Evolutionary conservation across 2,888 invertebrate species (phyloP).

Genomic region (Synanthedon myopaeformis): DNA sequence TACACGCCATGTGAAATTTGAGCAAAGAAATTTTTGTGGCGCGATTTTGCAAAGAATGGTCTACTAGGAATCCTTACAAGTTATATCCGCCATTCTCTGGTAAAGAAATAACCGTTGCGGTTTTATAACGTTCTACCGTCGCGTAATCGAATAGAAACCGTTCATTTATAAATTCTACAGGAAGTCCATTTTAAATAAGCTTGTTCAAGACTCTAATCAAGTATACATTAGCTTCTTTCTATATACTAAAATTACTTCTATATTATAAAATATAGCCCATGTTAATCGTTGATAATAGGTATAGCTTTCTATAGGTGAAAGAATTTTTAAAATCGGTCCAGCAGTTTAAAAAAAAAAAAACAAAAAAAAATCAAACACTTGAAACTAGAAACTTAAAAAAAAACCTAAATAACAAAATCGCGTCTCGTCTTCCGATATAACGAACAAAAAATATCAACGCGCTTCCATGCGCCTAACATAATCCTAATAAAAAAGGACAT

Average conservation of each 20-base stretch:
- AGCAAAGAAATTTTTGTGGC: not conserved
- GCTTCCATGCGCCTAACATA: constrained; percentile 1
- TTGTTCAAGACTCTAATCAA: no score
- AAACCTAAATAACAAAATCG: no score
- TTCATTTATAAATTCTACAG: constrained; percentile 29
- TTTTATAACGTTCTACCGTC: constrained; percentile 16
- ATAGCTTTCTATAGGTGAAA: no score
- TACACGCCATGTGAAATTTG: constrained; percentile 18
- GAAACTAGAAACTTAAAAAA: constrained; percentile 7
- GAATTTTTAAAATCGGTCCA: no score
- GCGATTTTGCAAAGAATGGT: constrained; percentile 17
- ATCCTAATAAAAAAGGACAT: not conserved
- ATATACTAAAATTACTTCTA: no score
- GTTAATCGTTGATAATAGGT: no score
- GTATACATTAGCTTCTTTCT: no score
- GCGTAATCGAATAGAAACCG: constrained; percentile 35
- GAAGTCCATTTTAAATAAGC: no score
- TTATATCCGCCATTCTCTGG: constrained; percentile 23
- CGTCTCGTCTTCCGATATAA: no score
- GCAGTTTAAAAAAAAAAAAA: no score
- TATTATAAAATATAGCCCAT: no score
- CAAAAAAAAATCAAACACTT: no score
- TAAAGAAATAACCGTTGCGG: constrained; percentile 4
- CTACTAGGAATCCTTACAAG: constrained; percentile 34
- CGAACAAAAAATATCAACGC: constrained; percentile 8